Evolutionary conservation across 2,113 vertebrate genomes (phyloP).

Genomic region (Upupa epops): DNA sequence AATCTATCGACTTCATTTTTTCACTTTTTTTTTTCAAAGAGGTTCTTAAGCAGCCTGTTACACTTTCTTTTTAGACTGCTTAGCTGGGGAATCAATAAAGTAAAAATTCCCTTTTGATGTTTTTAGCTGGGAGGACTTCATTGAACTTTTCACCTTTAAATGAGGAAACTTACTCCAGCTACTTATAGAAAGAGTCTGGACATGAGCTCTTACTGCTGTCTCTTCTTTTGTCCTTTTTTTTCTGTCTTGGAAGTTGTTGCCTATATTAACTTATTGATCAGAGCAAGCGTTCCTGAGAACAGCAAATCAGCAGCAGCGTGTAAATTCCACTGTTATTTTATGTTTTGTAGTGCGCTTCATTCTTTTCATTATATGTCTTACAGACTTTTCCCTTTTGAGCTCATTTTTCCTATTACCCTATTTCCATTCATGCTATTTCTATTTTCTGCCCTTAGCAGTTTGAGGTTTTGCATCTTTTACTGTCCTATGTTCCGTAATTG

Average conservation of each 20-base stretch:
- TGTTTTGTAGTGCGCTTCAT: neutral
- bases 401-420: neutral
- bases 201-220: neutral
- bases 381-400: neutral
- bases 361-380: neutral
- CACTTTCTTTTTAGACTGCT: neutral
- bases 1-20: accelerated
- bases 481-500: neutral
- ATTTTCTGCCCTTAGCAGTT: neutral
- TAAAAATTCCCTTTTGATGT: neutral
- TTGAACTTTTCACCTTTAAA: neutral
- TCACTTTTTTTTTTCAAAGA: neutral
- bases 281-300: neutral
- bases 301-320: neutral
- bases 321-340: neutral
- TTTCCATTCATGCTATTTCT: neutral
- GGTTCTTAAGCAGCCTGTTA: neutral
- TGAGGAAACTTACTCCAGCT: neutral
- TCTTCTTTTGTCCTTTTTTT: neutral
- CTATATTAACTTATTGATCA: neutral
- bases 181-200: neutral
- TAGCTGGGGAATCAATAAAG: neutral
- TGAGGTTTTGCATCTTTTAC: neutral
- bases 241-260: neutral
- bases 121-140: neutral